Evolutionary conservation across 2,797 vertebrate species (phyloP), one percentile per base, ranked within the genome.

Genomic region (Epinephelus coioides): DNA sequence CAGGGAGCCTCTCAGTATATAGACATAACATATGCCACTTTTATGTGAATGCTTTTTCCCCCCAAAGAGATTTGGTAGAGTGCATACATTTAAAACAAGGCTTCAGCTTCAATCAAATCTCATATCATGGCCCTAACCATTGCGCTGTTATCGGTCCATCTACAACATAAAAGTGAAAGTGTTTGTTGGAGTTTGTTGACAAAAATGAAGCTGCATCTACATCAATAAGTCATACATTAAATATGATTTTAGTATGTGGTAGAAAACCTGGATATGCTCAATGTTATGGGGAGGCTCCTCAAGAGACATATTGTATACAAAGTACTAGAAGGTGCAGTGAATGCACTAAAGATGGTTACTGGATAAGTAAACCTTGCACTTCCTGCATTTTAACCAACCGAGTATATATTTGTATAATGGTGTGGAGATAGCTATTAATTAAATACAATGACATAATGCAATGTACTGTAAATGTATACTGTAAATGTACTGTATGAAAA

Each of bases 21-120:
- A 85, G 76, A 87, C 57, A 56, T 85, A 84, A 69, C 81, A 88
- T 87, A 88, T 88, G 88, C 53, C 68, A 78, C 67, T 71, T 83
- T 68, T 77, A 82, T 62, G 62, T 77, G 46, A 73, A 78, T 46
- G 60, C 64, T 51, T 67, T 40, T 69, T 27, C 66, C 59, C 21
- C 55, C 66, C 50, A 40, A 69, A 83, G 46, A 76, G 34, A 21
- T 15, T 57, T 30, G 21, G 62, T 71, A 54, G 49, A 72, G 11
- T 27, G 43, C 25, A 78, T 64, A 38, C 17, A 69, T 81, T 79
- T 64, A 44, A 81, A 88, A 67, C 51, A 69, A 43, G 25, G 56
- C 27, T 34, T 38, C 34, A 77, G 51, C 15, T 25, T 54, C 34
- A 44, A 69, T 81, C 44, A 69, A 68, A 66, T 69, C 47, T 51